Base-by-base conservation (phyloP, 2,113 vertebrate genomes). In the Sturnus vulgaris region DNA sequence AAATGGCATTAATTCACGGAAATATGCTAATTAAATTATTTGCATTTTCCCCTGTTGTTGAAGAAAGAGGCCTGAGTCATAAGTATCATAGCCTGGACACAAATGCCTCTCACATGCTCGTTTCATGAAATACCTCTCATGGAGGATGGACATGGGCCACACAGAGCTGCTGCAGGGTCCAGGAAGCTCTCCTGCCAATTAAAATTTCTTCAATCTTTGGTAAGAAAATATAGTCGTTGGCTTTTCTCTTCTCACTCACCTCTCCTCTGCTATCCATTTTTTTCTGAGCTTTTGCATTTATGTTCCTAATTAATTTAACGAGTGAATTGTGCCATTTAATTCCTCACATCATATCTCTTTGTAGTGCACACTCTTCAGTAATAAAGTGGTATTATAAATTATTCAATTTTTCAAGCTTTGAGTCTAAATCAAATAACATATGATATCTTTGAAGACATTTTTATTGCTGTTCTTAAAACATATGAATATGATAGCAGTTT, bases 281-380 rank as follows among this genome's bases (percentile, higher is more conserved):
- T 80, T 80, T 92, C 75, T 57, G 88, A 83, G 47, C 22, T 90
- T 97, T 80, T 89, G 57, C 86, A 56, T 76, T 97, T 95, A 85
- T 75, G 39, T 90, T 94, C 52, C 70, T 97, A 96, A 97, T 97
- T 96, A 97, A 97, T 86, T 97, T 97, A 97, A 96, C 30, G 57
- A 97, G 88, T 94, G 76, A 91, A 91, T 88, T 92, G 80, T 93
- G 82, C 31, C 15, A 61, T 93, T 95, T 96, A 95, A 94, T 97
- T 96, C 17, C 7, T 70, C 88, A 96, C 69, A 89, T 89, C 68
- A 10, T 88, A 90, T 76, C 78, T 84, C 94, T 94, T 65, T 86
- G 81, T 82, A 65, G 78, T 81, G 30, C 53, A 72, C 66, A 50
- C 53, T 95, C 57, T 91, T 97, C 93, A 88, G 42, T 88, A 88